A percentile compares a stretch with the other conserved stretches of the same genome.
Conservation (phyloP, 2,113 vertebrate species). For the Acinonyx jubatus region DNA sequence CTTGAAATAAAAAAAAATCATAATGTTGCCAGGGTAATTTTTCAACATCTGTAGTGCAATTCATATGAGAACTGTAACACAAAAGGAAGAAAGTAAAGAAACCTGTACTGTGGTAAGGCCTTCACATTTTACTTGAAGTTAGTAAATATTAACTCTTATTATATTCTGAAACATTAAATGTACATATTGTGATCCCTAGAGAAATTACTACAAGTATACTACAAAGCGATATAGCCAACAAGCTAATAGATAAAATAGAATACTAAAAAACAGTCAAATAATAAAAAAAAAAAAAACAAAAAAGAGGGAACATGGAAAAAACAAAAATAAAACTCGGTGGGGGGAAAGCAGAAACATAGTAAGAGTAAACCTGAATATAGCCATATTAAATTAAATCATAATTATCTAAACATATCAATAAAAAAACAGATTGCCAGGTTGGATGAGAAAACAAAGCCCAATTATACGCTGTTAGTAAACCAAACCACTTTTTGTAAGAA, state of each 20-base stretch:
- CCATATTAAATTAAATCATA: background rate
- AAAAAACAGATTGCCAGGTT: background rate
- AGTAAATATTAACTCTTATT: background rate
- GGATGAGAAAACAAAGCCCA: background rate
- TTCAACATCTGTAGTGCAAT: background rate
- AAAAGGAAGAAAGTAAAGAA: background rate
- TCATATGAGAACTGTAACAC: background rate
- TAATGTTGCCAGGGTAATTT: background rate
- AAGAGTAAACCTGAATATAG: background rate
- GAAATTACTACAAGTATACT: no score
- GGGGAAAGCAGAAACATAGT: background rate
- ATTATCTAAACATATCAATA: background rate
- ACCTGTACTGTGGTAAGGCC: background rate
- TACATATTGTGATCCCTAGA: no score
- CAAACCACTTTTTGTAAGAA: background rate
- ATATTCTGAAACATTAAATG: background rate
- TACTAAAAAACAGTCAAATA: no score
- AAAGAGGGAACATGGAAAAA: background rate
- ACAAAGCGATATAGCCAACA: background rate
- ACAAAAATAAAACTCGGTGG: background rate
- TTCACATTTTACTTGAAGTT: background rate
- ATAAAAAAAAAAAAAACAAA: background rate
- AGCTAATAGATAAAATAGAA: background rate
- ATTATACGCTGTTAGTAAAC: background rate
- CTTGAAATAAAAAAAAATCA: background rate